Base-by-base conservation (phyloP, 2,113 vertebrate genomes). In the Clarias macrocephalus region DNA sequence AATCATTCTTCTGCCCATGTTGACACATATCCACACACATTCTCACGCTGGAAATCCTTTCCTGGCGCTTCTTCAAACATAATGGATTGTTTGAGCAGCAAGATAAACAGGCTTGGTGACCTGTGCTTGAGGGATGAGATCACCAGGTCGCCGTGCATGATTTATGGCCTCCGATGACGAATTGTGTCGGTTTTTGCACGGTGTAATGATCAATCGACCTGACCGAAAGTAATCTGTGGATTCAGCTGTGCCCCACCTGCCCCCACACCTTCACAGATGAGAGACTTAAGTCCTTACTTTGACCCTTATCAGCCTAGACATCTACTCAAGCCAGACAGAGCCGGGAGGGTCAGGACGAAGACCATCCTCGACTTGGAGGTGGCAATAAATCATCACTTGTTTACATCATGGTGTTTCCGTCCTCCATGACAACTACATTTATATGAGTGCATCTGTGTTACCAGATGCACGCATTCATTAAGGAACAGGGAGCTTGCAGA, bases 201-300 rank as follows among this genome's bases (percentile, higher is more conserved):
- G 93, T 85, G 92, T 92, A 92, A 93, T 80, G 81, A 85, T 91
- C 91, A 83, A 90, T 92, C 89, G 80, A 79, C 42, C 86, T 87
- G 87, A 85, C 89, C 54, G 85, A 87, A 86, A 73, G 81, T 91
- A 91, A 90, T 94, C 90, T 95, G 94, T 94, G 92, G 93, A 92
- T 92, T 95, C 93, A 95, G 94, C 94, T 95, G 94, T 93, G 93
- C 88, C 93, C 93, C 93, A 87, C 21, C 1, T 86, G 92, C 93
- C 93, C 93, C 83, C 83, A 80, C 82, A 87, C 88, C 87, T 92
- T 72, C 75, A 52, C 83, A 72, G 90, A 70, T 28, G 88, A 89
- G 77, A 84, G 65, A 81, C 82, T 66, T 80, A 42, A 86, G 80
- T 80, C 82, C 89, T 90, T 82, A 73, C 86, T 90, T 76, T 73